phyloP scores from a whole-genome alignment of 2,113 vertebrate genomes.

The Festucalex cinctus region DNA sequence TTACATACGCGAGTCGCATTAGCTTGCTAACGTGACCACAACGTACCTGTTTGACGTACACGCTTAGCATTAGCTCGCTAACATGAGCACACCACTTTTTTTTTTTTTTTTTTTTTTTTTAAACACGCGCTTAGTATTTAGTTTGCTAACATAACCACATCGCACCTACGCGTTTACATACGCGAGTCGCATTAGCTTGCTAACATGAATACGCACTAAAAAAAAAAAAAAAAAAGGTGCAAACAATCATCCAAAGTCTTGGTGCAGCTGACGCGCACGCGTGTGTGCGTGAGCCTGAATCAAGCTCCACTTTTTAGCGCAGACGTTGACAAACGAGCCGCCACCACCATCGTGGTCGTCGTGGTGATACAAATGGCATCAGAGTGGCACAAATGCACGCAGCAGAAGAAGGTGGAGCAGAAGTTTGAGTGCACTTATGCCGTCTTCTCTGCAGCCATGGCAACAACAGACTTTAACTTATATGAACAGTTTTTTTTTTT shows the following conservation, averaged over 20 bases:
- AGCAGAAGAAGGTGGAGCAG: not conserved
- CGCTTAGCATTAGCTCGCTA: too few species aligned
- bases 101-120: too few species aligned
- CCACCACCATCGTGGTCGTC: not conserved
- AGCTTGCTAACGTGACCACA: too few species aligned
- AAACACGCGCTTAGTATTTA: too few species aligned
- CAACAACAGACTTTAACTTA: not conserved
- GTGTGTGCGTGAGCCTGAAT: not conserved
- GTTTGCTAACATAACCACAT: too few species aligned
- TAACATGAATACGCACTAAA: not conserved
- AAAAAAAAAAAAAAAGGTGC: not conserved
- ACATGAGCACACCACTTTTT: too few species aligned
- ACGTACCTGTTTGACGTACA: too few species aligned
- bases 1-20: too few species aligned
- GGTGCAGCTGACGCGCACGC: not conserved
- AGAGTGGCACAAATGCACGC: constrained; percentile 7
- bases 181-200: too few species aligned
- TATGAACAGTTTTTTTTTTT: not conserved
- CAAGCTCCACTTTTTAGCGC: not conserved
- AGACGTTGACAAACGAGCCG: constrained; percentile 1
- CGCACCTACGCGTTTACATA: too few species aligned
- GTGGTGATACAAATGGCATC: not conserved
- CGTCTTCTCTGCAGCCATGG: not conserved
- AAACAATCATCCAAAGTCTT: not conserved
- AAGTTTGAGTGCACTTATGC: not conserved